Conservation (phyloP, 2,797 vertebrate genomes). For the Astyanax mexicanus region DNA sequence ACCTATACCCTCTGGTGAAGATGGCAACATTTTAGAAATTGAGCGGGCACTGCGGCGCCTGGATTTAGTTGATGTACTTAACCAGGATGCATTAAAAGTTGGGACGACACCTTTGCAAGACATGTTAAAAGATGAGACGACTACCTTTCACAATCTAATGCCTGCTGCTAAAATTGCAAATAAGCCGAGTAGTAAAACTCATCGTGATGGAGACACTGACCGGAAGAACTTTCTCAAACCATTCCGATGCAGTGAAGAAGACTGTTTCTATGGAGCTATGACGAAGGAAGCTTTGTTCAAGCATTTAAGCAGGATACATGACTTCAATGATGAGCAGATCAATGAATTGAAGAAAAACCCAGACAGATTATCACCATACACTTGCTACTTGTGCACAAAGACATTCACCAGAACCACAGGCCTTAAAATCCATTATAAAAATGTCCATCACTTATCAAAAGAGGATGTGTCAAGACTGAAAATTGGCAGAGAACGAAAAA, state of each 20-base stretch:
- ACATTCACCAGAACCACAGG: conserved; percentile 98
- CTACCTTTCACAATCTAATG: conserved; percentile 25
- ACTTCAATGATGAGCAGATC: conserved; percentile 92
- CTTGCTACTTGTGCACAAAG: conserved; percentile 94
- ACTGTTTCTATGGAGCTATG: conserved; percentile 96
- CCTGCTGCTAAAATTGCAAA: conserved; percentile 17
- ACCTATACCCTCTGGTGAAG: conserved; percentile 76
- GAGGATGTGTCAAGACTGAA: conserved; percentile 92
- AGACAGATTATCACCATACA: conserved; percentile 93
- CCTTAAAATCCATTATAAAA: conserved; percentile 95
- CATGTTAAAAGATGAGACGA: conserved; percentile 18
- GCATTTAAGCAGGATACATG: conserved; percentile 92
- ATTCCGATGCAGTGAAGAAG: conserved; percentile 91
- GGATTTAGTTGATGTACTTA: conserved; percentile 83
- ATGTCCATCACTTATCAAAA: conserved; percentile 93
- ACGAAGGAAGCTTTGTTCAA: conserved; percentile 98
- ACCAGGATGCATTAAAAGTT: conserved; percentile 37
- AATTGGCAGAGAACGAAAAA: conserved; percentile 74
- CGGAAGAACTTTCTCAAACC: conserved; percentile 90
- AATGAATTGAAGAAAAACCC: conserved; percentile 95
- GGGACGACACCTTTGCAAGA: conserved; percentile 25
- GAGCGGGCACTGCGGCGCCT: conserved; percentile 89
- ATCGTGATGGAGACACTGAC: conserved; percentile 71
- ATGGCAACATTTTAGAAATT: conserved; percentile 89
- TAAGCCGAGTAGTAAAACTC: conserved; percentile 70